These are phyloP conservation scores for Drosophila insularis DNA, from an alignment of 1,140 invertebrate genomes.

Conservation along the genomic window DNA sequence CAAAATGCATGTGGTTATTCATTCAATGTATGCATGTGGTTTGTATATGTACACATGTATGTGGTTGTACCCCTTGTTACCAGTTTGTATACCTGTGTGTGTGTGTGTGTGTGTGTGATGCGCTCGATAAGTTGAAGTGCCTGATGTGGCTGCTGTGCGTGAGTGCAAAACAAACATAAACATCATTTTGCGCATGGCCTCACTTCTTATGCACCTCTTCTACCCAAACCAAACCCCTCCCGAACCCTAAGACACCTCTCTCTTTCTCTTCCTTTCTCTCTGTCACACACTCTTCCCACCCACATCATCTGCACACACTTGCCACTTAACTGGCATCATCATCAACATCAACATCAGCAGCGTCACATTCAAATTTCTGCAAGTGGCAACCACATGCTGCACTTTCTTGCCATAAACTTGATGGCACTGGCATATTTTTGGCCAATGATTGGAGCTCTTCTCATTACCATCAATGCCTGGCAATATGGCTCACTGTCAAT, in stretches of 20 bases:
- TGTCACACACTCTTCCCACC: neutral
- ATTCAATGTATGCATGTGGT: slow-evolving; percentile 43
- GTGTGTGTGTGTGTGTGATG: slow-evolving; percentile 35
- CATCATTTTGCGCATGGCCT: slow-evolving; percentile 57
- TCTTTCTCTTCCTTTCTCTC: neutral
- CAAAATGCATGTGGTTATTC: slow-evolving; percentile 68
- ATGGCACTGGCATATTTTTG: neutral
- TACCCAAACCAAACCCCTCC: neutral
- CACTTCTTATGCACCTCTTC: slow-evolving; percentile 34
- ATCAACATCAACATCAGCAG: slow-evolving; percentile 24
- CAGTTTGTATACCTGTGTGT: slow-evolving; percentile 14
- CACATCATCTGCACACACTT: slow-evolving; percentile 1
- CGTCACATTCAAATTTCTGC: slow-evolving; percentile 1
- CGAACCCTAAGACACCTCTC: neutral
- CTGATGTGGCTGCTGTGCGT: slow-evolving; percentile 43
- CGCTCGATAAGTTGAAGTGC: slow-evolving; percentile 63
- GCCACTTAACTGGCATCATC: slow-evolving; percentile 38
- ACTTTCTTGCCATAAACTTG: slow-evolving; percentile 34
- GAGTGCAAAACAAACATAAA: slow-evolving; percentile 72
- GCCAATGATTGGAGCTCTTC: slow-evolving; percentile 6
- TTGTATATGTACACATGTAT: slow-evolving; percentile 11
- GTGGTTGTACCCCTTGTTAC: slow-evolving; percentile 14
- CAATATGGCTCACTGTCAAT: neutral
- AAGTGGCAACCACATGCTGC: slow-evolving; percentile 21
- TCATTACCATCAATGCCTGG: neutral